Base-by-base conservation (phyloP, 2,113 vertebrate species). In the Anolis carolinensis region DNA sequence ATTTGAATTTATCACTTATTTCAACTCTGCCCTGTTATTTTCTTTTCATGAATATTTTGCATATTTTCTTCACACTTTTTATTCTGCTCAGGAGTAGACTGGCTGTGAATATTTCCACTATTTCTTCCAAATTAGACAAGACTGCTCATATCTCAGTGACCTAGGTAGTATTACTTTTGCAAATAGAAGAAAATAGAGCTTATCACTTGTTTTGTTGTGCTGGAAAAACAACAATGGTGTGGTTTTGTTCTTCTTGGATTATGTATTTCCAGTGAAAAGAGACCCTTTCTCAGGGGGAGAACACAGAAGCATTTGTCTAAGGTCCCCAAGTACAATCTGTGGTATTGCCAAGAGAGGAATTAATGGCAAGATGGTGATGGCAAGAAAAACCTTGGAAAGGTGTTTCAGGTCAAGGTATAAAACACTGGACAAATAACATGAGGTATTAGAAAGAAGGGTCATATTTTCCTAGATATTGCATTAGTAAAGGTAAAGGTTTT, bases 1-100 rank as follows among this genome's bases (percentile, higher is more conserved):
- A 72, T 90, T 88, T 90, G 36, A 55, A 21, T 88, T 67, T 72
- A 77, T 23, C 65, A 44, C 18, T 90, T 88, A 75, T 88, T 91
- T 89, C 71, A 92, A 3, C 20, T 79, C 76, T 85, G 6, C 55
- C 81, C 67, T n/a, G 18, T 70, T 52, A 36, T 67, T 80, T 84
- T 75, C 0, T 72, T 79, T 87, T 89, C 20, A 73, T 89, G 20
- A 90, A 63, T 21, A 55, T 83, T 88, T 85, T 4, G 70, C 88
- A 79, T 83, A 36, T 83, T 85, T 90, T 83, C 78, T 81, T 91
- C 68, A 34, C 30, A 83, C 50, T 75, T 77, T 71, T 88, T 81
- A 55, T 55, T 79, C 34, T 11, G 1, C 34, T 81, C 67, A 74
- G 36, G 83, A 83, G 81, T 90, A 36, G 63, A 78, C 8, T 21